Evolutionary conservation across 2,888 invertebrate genomes (phyloP).

Genomic region (Parapristionchus giblindavisi): DNA sequence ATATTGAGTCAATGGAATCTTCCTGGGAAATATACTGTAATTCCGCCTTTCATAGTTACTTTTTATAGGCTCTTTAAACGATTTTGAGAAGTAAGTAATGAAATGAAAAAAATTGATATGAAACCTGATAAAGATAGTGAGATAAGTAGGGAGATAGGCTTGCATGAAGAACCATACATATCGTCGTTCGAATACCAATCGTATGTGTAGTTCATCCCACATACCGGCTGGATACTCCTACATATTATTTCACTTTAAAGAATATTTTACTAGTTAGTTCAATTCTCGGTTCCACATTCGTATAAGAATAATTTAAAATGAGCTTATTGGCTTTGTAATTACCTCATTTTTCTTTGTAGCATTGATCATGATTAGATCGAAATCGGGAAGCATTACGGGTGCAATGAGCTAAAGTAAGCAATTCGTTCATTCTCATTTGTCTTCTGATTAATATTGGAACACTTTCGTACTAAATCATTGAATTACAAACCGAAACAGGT

Average conservation of each 20-base stretch:
- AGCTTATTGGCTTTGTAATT: too few relatives aligned
- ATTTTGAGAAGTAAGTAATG: not conserved
- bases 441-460: too few relatives aligned
- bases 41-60: too few relatives aligned
- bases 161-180: slow-evolving; percentile 65
- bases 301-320: not conserved
- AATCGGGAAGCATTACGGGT: slow-evolving; percentile 57
- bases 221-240: slow-evolving; percentile 61
- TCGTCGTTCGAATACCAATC: slow-evolving; percentile 53
- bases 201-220: slow-evolving; percentile 62
- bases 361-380: slow-evolving; percentile 53
- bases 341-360: slow-evolving; percentile 34
- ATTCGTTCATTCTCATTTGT: too few relatives aligned
- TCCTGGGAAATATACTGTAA: too few relatives aligned
- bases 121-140: slow-evolving; percentile 62
- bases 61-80: not conserved
- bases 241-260: not conserved
- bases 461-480: not conserved
- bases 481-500: slow-evolving; percentile 42
- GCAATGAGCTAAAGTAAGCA: too few relatives aligned
- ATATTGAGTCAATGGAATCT: slow-evolving; percentile 22
- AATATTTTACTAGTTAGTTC: not conserved
- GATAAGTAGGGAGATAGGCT: slow-evolving; percentile 63
- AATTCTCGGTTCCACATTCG: not conserved
- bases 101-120: not conserved